Percentiles rank a stretch among this genome's conserved stretches.
Conservation (phyloP, 2,113 vertebrate species). For the Myiopsitta monachus region DNA sequence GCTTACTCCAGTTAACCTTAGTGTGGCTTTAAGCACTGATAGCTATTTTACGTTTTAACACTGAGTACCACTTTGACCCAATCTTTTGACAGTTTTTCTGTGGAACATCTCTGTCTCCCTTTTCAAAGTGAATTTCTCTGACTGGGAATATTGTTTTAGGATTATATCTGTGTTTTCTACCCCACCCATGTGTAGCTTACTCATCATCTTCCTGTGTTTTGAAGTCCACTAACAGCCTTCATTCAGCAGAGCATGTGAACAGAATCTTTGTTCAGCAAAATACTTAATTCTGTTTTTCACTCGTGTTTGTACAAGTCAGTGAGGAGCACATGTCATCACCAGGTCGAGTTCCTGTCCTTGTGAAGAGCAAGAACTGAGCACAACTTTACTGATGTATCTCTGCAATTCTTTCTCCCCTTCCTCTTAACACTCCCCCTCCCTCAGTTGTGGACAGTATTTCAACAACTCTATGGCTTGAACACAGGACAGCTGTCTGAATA, state of each 20-base stretch:
- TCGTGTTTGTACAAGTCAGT: not conserved
- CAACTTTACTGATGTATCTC: not conserved
- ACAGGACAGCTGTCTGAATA: not conserved
- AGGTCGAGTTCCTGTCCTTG: not conserved
- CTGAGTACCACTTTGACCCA: not conserved
- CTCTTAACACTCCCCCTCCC: not conserved
- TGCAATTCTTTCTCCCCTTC: not conserved
- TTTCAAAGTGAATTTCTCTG: not conserved
- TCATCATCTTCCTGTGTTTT: not conserved
- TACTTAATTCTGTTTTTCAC: not conserved
- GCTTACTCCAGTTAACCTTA: not conserved
- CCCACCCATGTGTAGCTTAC: not conserved
- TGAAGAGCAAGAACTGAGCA: not conserved
- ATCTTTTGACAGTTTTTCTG: not conserved
- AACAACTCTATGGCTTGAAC: not conserved
- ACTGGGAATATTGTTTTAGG: not conserved
- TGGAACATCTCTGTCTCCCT: not conserved
- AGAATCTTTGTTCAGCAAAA: conserved; percentile 17
- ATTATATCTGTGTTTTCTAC: not conserved
- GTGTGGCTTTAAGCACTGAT: not conserved
- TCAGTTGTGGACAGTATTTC: not conserved
- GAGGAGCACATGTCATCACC: not conserved
- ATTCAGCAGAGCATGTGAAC: not conserved
- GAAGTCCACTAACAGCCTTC: conserved; percentile 1
- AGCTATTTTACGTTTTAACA: not conserved